Evolutionary conservation across 1,140 invertebrate species (phyloP), one percentile per base, ranked within the genome.

Genomic region (Drosophila lacertosa): DNA sequence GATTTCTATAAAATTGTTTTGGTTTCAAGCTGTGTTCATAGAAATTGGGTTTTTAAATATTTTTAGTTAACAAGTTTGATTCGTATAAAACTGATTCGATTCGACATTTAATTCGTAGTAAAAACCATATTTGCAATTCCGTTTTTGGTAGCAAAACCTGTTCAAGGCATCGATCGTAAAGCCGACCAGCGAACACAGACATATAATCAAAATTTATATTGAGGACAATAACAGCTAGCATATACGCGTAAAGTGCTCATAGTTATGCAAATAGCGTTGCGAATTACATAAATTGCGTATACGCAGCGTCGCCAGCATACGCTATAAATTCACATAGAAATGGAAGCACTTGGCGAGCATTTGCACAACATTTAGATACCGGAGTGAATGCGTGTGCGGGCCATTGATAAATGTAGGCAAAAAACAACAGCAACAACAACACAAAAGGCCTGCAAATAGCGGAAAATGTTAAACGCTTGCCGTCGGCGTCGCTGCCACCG

Each of bases 251-350:
- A 58, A 66, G 67, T 55, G 32, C 50, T 48, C 60, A 77, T 77
- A 81, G 81, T 86, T 86, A 86, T 86, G 81, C 77, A 88, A 86
- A 86, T 86, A 77, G 81, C 62, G 50, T 59, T 62, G 77, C 73
- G 82, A 86, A 88, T 88, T 81, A 86, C 75, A 86, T 86, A 88
- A 86, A 86, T 86, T 86, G 81, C 81, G 82, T 86, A 86, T 86
- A 86, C 81, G 82, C 77, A 62, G 45, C 54, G 81, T 70, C 59
- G 76, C 48, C 65, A 53, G 67, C 77, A 81, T 78, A 88, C 73
- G 82, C 76, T 70, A 86, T 86, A 86, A 86, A 88, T 86, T 86
- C 82, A 84, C 79, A 86, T 86, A 81, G 74, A 77, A 86, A 86
- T 86, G 82, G 55, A 33, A 48, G 37, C 62, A 50, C 67, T 59